Percentiles rank a stretch among this genome's conserved stretches.
phyloP scores from a whole-genome alignment of 2,113 vertebrate species.

The Indicator maculatus region DNA sequence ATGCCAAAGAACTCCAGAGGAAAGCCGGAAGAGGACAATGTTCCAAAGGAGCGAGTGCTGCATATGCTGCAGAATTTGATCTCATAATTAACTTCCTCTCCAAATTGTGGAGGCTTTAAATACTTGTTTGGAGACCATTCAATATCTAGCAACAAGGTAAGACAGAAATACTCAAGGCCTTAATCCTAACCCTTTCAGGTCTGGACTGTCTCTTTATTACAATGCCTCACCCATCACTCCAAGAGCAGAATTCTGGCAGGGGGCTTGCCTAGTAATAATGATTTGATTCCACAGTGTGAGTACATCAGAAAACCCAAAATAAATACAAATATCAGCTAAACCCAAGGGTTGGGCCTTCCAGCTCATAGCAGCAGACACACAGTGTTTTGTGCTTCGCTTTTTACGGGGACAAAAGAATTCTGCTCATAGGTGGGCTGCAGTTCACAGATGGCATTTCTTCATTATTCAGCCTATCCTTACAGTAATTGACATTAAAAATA shows the following conservation, averaged over 20 bases:
- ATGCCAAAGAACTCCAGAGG: background rate
- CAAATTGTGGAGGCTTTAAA: background rate
- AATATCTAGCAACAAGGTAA: background rate
- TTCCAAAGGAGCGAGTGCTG: background rate
- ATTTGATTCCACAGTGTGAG: background rate
- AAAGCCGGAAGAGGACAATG: background rate
- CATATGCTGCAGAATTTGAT: background rate
- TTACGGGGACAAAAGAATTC: background rate
- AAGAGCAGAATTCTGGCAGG: background rate
- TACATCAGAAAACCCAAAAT: background rate
- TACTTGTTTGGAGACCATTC: background rate
- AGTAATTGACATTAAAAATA: background rate
- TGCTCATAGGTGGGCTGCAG: background rate
- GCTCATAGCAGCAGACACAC: background rate
- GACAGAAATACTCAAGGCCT: background rate
- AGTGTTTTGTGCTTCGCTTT: background rate
- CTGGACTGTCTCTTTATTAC: background rate
- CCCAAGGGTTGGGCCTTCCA: background rate
- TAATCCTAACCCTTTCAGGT: background rate
- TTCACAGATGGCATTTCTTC: background rate
- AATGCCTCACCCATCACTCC: background rate
- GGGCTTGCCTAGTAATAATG: background rate
- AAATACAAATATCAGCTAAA: background rate
- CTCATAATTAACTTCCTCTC: background rate
- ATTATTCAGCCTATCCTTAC: background rate